Conservation (phyloP, 2,113 vertebrate species). For the Mesitornis unicolor region DNA sequence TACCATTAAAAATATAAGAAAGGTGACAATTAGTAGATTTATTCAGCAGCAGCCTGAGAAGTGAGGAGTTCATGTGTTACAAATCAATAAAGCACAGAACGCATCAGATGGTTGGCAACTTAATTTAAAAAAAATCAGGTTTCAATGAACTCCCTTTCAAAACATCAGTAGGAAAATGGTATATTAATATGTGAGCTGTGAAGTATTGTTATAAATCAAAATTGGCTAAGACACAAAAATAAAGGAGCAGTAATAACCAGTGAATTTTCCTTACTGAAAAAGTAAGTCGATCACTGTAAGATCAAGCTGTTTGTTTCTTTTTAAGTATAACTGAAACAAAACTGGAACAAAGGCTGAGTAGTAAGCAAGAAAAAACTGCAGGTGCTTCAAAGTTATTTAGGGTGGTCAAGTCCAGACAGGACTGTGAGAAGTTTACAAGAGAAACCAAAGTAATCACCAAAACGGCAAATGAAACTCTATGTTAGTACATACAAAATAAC, state of each 20-base stretch:
- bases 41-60: not conserved
- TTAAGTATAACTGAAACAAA: not conserved
- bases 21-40: not conserved
- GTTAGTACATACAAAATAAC: constrained; percentile 13
- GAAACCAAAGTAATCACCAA: constrained; percentile 13
- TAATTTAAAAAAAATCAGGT: not conserved
- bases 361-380: constrained; percentile 7
- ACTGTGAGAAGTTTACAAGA: constrained; percentile 30
- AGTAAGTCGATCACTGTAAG: not conserved
- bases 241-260: not conserved
- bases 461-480: not conserved
- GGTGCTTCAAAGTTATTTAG: constrained; percentile 13
- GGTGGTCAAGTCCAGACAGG: constrained; percentile 38
- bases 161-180: not conserved
- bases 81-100: not conserved
- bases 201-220: not conserved
- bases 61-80: not conserved
- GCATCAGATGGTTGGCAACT: rapidly evolving
- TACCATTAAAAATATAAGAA: not conserved
- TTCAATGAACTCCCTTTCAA: not conserved
- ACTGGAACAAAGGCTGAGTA: not conserved
- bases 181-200: not conserved
- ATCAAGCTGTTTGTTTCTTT: not conserved
- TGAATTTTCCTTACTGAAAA: not conserved
- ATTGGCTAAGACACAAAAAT: not conserved